Base-by-base conservation (phyloP, 2,797 vertebrate genomes). In the Rallus crepitans region DNA sequence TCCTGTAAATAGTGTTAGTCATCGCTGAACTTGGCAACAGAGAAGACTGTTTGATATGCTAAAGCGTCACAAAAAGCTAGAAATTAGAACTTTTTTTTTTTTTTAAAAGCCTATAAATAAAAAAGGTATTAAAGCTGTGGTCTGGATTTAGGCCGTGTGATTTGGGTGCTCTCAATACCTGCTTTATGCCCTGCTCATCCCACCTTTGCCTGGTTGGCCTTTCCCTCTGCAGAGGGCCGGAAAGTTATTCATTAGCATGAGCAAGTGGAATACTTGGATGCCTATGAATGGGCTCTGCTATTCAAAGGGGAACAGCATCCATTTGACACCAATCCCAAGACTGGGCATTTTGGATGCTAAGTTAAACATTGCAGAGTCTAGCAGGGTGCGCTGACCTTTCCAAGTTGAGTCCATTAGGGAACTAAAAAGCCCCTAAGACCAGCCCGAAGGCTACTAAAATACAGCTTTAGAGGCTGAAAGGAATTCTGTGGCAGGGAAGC, bases 1-100 rank as follows among this genome's bases (percentile, higher is more conserved):
- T 78, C 86, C 96, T 95, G 96, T 96, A 95, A 96, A 96, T 73
- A 96, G 77, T 6, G 78, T 96, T 97, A 96, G 96, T 96, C 96
- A 96, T 87, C 91, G 48, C 71, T 61, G 77, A 91, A 95, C 82
- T 95, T 95, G 93, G 95, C 96, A 77, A 66, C 80, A 39, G 86
- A 40, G 75, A 70, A 80, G 64, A 21, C 83, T 87, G 81, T 73
- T 94, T 84, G 90, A 90, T 92, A 89, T 78, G 93, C 83, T 87
- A 65, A 89, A 72, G 86, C 71, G 27, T 66, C 1, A 0, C 27
- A 28, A 90, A 94, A 84, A 66, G 82, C 73, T 77, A 61, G 37
- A 77, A 95, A 76, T 61, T 57, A 27, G 37, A 87, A 90, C 66
- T 81, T 56, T 3, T 50, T 48, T 48, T 48, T 48, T 48, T 47